Percentiles rank a stretch among this genome's conserved stretches.
Conservation (phyloP, 2,888 invertebrate species). For the Melanophora roralis region DNA sequence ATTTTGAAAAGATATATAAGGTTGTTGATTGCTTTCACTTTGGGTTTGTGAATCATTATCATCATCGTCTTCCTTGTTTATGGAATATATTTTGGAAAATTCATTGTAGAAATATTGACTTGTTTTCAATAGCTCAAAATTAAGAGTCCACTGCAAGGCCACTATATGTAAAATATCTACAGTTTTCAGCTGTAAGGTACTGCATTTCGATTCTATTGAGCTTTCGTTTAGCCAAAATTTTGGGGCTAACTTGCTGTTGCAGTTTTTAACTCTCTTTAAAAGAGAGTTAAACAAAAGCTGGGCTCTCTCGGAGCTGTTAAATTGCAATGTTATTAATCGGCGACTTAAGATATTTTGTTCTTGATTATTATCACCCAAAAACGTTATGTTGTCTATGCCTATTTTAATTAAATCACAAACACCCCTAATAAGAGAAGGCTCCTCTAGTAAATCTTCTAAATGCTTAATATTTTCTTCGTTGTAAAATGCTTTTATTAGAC, state of each 20-base stretch:
- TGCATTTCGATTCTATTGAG: not conserved
- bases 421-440: constrained; percentile 72
- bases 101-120: constrained; percentile 73
- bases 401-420: constrained; percentile 76
- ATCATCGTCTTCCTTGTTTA: constrained; percentile 67
- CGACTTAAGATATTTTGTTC: constrained; percentile 71
- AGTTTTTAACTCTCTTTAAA: constrained; percentile 56
- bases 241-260: not conserved
- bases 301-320: constrained; percentile 70
- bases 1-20: constrained; percentile 36
- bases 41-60: constrained; percentile 44
- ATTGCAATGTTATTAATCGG: constrained; percentile 72
- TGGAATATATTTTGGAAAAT: constrained; percentile 72
- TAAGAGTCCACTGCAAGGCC: constrained; percentile 75
- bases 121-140: constrained; percentile 72
- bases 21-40: constrained; percentile 11
- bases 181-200: constrained; percentile 64
- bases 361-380: constrained; percentile 72
- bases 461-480: constrained; percentile 74
- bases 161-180: constrained; percentile 72
- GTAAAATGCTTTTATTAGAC: constrained; percentile 74
- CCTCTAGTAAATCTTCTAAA: constrained; percentile 72
- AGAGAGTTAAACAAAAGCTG: constrained; percentile 70
- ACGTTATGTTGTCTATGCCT: constrained; percentile 74
- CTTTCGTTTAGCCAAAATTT: constrained; percentile 57